These are phyloP conservation scores for Dinoponera quadriceps DNA, from an alignment of 1,140 invertebrate species.

Conservation along the genomic window DNA sequence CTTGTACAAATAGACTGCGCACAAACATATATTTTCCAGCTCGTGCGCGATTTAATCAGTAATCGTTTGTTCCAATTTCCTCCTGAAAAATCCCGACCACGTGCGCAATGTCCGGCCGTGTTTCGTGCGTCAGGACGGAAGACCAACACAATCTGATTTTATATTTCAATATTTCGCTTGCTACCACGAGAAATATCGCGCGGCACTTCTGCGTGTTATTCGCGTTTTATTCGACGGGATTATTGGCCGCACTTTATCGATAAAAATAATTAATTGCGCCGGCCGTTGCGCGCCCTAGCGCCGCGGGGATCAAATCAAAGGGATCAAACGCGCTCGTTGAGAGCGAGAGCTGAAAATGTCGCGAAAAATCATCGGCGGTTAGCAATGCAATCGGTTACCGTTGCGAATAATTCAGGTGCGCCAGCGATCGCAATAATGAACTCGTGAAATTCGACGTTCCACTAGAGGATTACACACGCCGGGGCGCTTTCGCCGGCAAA, in stretches of 20 bases:
- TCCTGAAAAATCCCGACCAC: no score
- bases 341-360: constrained; percentile 15
- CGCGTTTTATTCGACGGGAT: constrained; percentile 27
- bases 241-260: constrained; percentile 47
- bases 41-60: no score
- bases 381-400: constrained; percentile 35
- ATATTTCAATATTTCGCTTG: constrained; percentile 18
- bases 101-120: no score
- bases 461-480: constrained; percentile 4
- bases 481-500: constrained; percentile 6
- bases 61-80: no score
- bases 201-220: constrained; percentile 30
- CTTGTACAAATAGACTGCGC: no score
- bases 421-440: constrained; percentile 30
- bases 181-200: not conserved
- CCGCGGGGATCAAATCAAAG: constrained; percentile 31
- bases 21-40: no score
- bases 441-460: constrained; percentile 26
- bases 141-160: constrained; percentile 19
- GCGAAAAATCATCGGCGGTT: constrained; percentile 37
- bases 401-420: constrained; percentile 49
- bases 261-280: constrained; percentile 60
- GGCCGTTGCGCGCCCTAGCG: not conserved
- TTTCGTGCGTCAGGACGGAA: not conserved
- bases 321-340: constrained; percentile 19